Evolutionary conservation across 2,888 invertebrate genomes (phyloP).

Genomic region (Alloscopus bannaensis): DNA sequence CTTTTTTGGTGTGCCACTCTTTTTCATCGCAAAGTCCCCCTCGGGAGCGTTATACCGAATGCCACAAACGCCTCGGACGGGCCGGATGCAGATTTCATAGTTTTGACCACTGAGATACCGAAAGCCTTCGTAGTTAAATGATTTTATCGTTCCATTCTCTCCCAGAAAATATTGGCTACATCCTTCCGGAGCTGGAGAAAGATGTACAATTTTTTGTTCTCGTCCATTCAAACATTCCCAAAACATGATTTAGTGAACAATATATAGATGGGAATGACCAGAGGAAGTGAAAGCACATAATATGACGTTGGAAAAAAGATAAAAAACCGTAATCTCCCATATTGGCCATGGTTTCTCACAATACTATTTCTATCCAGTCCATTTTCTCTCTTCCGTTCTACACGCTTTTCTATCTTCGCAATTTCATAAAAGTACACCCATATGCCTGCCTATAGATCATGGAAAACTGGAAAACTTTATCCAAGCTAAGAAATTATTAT

Average conservation of each 20-base stretch:
- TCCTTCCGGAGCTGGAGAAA: conserved; percentile 73
- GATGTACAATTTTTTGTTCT: neutral
- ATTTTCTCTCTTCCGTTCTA: neutral
- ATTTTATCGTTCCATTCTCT: conserved; percentile 72
- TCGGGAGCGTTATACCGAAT: conserved; percentile 67
- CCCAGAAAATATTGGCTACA: conserved; percentile 74
- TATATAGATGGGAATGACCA: neutral
- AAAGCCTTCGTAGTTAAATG: conserved; percentile 74
- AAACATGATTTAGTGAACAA: too few species aligned
- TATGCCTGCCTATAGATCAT: too few species aligned
- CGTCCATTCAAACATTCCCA: too few species aligned
- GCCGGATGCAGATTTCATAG: conserved; percentile 73
- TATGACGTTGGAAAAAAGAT: neutral
- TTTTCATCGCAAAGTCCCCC: conserved; percentile 70
- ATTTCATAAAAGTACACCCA: too few species aligned
- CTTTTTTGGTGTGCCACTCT: conserved; percentile 58
- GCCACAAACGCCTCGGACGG: conserved; percentile 71
- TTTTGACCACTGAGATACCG: conserved; percentile 72
- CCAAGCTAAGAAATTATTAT: too few species aligned
- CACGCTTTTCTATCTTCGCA: too few species aligned
- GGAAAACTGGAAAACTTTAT: too few species aligned
- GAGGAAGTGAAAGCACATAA: neutral
- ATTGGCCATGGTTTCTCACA: neutral
- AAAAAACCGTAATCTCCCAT: neutral
- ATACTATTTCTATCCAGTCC: neutral